Conservation (phyloP, 2,113 vertebrate genomes). For the Neolamprologus hecqui region DNA sequence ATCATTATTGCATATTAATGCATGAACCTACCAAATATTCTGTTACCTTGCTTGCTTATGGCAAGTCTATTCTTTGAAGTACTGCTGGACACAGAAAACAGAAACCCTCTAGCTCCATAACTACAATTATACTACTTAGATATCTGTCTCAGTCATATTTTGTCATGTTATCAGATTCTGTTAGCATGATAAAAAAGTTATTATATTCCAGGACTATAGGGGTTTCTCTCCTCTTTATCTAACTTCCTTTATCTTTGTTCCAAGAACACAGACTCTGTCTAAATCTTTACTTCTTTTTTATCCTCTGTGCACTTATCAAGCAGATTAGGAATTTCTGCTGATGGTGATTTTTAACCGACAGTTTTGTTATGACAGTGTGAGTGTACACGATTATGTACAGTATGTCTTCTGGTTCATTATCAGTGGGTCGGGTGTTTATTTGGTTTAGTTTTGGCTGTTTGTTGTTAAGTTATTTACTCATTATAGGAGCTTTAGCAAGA, state of each 20-base stretch:
- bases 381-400: background rate
- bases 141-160: background rate
- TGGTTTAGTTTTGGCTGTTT: background rate
- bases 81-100: slow-evolving; percentile 8
- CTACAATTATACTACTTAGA: background rate
- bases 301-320: background rate
- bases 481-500: background rate
- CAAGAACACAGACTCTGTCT: background rate
- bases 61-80: slow-evolving; percentile 2
- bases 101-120: background rate
- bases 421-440: background rate
- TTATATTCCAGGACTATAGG: slow-evolving; percentile 6
- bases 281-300: background rate
- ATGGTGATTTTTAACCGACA: background rate
- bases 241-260: background rate
- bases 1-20: background rate
- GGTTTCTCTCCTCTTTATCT: slow-evolving; percentile 1
- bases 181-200: slow-evolving; percentile 12
- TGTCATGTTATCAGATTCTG: slow-evolving; percentile 10
- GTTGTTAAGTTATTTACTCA: background rate
- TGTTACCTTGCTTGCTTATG: background rate
- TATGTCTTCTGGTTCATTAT: background rate
- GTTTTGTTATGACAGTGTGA: background rate
- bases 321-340: background rate
- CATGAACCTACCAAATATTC: background rate